A percentile compares a stretch with the other conserved stretches of the same genome.
Conservation (phyloP, 1,140 invertebrate genomes). For the Charaxes varanes region DNA sequence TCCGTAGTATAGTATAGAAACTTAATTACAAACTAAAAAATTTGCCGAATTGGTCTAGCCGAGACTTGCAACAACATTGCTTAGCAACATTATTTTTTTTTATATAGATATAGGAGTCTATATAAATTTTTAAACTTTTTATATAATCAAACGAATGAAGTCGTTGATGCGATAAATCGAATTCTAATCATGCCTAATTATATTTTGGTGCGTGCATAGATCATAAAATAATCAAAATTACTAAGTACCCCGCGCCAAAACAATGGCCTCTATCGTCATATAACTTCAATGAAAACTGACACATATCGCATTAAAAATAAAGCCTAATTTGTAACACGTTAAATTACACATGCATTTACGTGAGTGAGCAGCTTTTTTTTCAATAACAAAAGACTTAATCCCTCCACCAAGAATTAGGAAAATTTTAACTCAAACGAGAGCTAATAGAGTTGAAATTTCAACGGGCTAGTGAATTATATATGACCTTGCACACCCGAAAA, state of each 20-base stretch:
- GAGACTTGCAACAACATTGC: too few relatives aligned
- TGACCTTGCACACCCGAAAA: slow-evolving; percentile 52
- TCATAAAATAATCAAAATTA: slow-evolving; percentile 66
- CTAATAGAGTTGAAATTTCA: slow-evolving; percentile 23
- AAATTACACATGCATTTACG: slow-evolving; percentile 48
- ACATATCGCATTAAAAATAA: slow-evolving; percentile 24
- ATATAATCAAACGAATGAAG: too few relatives aligned
- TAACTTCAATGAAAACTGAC: slow-evolving; percentile 20
- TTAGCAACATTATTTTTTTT: too few relatives aligned
- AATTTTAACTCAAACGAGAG: slow-evolving; percentile 17
- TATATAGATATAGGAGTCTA: too few relatives aligned
- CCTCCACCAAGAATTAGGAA: neutral
- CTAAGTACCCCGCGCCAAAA: slow-evolving; percentile 55
- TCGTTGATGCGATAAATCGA: too few relatives aligned
- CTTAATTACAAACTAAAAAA: too few relatives aligned
- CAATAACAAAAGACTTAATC: slow-evolving; percentile 64
- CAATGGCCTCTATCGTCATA: slow-evolving; percentile 41
- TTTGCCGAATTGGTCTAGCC: too few relatives aligned
- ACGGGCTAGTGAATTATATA: slow-evolving; percentile 24
- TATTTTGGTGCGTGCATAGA: too few relatives aligned
- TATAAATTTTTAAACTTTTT: too few relatives aligned
- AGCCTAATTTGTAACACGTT: slow-evolving; percentile 31
- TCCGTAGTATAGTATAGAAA: too few relatives aligned
- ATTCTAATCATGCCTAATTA: too few relatives aligned
- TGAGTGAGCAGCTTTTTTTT: slow-evolving; percentile 67